phyloP scores from a whole-genome alignment of 2,113 vertebrate species.

The Coryphaenoides rupestris region DNA sequence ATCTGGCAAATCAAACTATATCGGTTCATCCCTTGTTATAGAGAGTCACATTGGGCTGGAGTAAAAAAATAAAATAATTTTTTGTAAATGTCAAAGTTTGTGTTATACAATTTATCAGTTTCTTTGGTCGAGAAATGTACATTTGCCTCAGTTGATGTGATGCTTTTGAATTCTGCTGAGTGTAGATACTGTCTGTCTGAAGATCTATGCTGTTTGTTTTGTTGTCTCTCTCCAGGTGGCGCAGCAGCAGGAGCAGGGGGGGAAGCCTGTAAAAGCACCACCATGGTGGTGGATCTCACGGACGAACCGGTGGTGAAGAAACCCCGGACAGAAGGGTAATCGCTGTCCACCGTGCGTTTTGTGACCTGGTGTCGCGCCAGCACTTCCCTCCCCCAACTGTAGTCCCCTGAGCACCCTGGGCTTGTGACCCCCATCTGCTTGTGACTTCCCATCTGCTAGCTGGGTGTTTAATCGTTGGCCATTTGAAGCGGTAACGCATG shows the following conservation, averaged over 20 bases:
- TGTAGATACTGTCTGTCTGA: neutral
- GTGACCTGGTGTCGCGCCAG: neutral
- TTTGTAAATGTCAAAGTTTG: too few species aligned
- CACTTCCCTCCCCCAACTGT: neutral
- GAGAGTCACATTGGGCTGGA: too few species aligned
- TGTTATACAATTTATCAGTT: too few species aligned
- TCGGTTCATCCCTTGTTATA: too few species aligned
- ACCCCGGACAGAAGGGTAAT: slow-evolving; percentile 59
- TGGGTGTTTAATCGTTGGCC: too few species aligned
- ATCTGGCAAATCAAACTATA: too few species aligned
- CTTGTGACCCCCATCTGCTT: too few species aligned
- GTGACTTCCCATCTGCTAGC: too few species aligned
- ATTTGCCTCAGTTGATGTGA: neutral
- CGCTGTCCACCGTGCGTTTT: neutral
- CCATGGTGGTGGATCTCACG: slow-evolving; percentile 41
- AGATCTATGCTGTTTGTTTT: neutral
- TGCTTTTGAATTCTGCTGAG: neutral
- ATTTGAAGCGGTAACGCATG: too few species aligned
- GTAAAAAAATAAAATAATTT: too few species aligned
- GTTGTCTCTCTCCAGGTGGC: neutral
- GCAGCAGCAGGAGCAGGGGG: slow-evolving; percentile 38
- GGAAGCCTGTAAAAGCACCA: slow-evolving; percentile 26
- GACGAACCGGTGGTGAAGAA: slow-evolving; percentile 68
- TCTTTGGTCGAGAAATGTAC: neutral
- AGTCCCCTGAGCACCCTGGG: too few species aligned